Evolutionary conservation across 2,888 invertebrate genomes (phyloP).

Genomic region (Alcis repandata): DNA sequence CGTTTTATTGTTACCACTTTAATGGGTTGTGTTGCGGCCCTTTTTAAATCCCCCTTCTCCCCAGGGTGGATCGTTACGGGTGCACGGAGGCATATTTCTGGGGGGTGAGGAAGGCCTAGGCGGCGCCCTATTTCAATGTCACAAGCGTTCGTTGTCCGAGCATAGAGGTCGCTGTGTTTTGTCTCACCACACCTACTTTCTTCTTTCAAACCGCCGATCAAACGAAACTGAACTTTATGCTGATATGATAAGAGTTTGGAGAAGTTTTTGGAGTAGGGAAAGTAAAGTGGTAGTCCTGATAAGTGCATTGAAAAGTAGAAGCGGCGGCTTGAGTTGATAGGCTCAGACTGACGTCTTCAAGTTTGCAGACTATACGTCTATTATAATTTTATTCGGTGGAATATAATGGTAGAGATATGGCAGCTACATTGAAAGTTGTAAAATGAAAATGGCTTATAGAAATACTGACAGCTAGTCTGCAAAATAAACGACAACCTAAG

Average conservation of each 20-base stretch:
- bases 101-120: slow-evolving; percentile 70
- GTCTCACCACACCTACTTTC: slow-evolving; percentile 32
- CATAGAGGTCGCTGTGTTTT: slow-evolving; percentile 73
- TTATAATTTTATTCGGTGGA: slow-evolving; percentile 22
- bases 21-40: slow-evolving; percentile 30
- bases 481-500: too few relatives aligned
- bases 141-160: slow-evolving; percentile 80
- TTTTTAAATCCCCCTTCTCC: slow-evolving; percentile 40
- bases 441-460: too few relatives aligned
- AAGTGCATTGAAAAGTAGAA: slow-evolving; percentile 60
- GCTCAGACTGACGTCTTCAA: slow-evolving; percentile 46
- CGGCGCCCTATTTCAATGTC: slow-evolving; percentile 77
- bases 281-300: slow-evolving; percentile 48
- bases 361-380: slow-evolving; percentile 40
- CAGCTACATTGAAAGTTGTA: not conserved
- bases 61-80: slow-evolving; percentile 58
- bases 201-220: not conserved
- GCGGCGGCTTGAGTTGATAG: slow-evolving; percentile 58
- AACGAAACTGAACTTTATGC: slow-evolving; percentile 44
- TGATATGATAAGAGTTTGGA: not conserved
- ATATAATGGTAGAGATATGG: not conserved
- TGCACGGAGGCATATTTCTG: slow-evolving; percentile 63
- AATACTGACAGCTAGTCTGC: too few relatives aligned
- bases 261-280: slow-evolving; percentile 22
- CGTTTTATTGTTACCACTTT: slow-evolving; percentile 10